Evolutionary conservation across 2,797 vertebrate species (phyloP).

Genomic region (Denticeps clupeoides): DNA sequence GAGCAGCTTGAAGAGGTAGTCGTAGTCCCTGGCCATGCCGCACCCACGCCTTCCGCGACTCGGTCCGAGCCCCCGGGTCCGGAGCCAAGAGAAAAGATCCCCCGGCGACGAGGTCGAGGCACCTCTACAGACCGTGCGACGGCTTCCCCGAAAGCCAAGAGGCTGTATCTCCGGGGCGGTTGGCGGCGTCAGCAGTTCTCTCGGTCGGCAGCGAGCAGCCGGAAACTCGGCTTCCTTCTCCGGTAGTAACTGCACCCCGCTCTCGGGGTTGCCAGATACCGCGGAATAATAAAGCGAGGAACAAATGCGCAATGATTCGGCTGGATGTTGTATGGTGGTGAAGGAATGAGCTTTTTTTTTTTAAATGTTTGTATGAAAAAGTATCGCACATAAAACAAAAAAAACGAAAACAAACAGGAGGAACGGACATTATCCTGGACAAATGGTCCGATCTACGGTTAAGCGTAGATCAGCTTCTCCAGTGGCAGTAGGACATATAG

Average conservation of each 20-base stretch:
- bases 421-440: no score
- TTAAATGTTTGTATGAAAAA: no score
- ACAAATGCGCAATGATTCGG: no score
- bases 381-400: no score
- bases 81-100: background rate
- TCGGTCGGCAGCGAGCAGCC: conserved; percentile 55
- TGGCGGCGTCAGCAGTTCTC: conserved; percentile 56
- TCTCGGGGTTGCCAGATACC: no score
- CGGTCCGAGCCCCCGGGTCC: conserved; percentile 26
- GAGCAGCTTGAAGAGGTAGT: conserved; percentile 98
- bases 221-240: conserved; percentile 69
- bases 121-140: conserved; percentile 4
- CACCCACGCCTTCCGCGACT: conserved; percentile 49
- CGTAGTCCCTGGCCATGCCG: conserved; percentile 96
- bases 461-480: no score
- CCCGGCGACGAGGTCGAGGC: background rate
- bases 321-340: no score
- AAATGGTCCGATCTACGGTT: no score
- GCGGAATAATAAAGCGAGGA: no score
- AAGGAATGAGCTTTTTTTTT: no score
- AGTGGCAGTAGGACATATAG: no score
- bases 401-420: no score
- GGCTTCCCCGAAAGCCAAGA: conserved; percentile 24
- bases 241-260: conserved; percentile 50
- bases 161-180: conserved; percentile 51